Base-by-base conservation (phyloP, 2,113 vertebrate genomes). In the Probosciger aterrimus region DNA sequence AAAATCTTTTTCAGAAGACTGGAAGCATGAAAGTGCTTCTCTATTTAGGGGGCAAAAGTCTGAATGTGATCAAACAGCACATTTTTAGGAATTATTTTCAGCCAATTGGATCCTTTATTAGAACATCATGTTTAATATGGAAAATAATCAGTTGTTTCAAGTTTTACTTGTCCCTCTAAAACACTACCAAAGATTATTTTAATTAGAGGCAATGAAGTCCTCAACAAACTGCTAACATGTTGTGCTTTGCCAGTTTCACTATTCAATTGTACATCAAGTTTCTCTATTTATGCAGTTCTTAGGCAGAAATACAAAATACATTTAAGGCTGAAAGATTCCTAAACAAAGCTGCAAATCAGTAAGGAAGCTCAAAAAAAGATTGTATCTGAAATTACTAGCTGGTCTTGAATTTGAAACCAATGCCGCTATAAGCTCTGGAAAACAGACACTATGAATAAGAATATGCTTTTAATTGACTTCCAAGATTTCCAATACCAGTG, bases 111-210 rank as follows among this genome's bases (percentile, higher is more conserved):
- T 63, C 46, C 30, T 69, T 73, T 41, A 73, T 25, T 17, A 57
- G 39, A 65, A 90, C 28, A 68, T 41, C 24, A 74, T 1, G 17
- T 37, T 77, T n/a, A 39, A 47, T 13, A 52, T 3, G 7, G n/a
- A 77, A 93, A 91, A 91, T 52, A 86, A 55, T 39, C 33, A 18
- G 31, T 2, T 81, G 24, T 59, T 88, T 65, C 73, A 74, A 93
- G 20, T 80, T 93, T 79, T 77, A 62, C 33, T 60, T 67, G 27
- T 74, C 37, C 43, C 46, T 65, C n/a, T 78, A 65, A 88, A 86
- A 74, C 17, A n/a, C 6, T 35, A 64, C 5, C 46, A 55, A 69
- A 69, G 13, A 33, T 64, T 59, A 67, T 37, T 82, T 92, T 80
- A 65, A 71, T 68, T 86, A 88, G 30, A 93, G 44, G 28, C 33